Evolutionary conservation across 37 sponge, comb jelly and placozoan genomes (phyloP).

Genomic region (Tethya wilhelma): DNA sequence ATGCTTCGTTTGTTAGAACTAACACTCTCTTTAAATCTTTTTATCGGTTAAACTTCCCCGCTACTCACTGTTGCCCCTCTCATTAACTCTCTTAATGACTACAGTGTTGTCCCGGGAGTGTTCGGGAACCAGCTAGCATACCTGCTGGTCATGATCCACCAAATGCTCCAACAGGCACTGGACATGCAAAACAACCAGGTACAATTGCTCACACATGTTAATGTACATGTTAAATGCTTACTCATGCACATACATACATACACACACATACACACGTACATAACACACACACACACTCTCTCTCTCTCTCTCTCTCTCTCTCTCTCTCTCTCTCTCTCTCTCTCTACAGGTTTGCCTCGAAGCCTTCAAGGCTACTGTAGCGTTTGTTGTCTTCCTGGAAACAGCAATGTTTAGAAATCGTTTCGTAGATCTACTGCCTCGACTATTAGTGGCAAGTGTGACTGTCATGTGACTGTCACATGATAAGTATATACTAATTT

Average conservation of each 20-base stretch:
- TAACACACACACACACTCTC: too few relatives aligned
- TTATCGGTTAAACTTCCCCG: neutral
- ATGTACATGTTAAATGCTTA: neutral
- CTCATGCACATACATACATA: too few relatives aligned
- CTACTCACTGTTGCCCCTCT: neutral
- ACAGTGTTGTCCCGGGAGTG: constrained; percentile 86
- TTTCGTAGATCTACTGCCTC: constrained; percentile 72
- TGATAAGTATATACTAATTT: neutral
- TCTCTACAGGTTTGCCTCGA: constrained; percentile 60
- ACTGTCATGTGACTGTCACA: neutral
- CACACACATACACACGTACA: too few relatives aligned
- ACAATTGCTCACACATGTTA: neutral
- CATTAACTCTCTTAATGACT: neutral
- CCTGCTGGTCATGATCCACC: constrained; percentile 77
- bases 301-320: too few relatives aligned
- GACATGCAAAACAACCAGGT: constrained; percentile 52
- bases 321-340: too few relatives aligned
- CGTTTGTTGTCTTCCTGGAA: constrained; percentile 78
- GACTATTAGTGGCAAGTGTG: constrained; percentile 36
- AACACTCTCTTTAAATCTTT: neutral
- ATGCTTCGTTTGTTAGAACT: too few relatives aligned
- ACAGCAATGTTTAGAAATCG: constrained; percentile 25
- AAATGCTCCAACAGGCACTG: constrained; percentile 84
- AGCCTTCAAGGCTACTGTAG: constrained; percentile 76
- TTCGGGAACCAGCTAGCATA: constrained; percentile 85